Evolutionary conservation across 2,113 vertebrate species (phyloP).

Genomic region (Laticauda laticaudata): DNA sequence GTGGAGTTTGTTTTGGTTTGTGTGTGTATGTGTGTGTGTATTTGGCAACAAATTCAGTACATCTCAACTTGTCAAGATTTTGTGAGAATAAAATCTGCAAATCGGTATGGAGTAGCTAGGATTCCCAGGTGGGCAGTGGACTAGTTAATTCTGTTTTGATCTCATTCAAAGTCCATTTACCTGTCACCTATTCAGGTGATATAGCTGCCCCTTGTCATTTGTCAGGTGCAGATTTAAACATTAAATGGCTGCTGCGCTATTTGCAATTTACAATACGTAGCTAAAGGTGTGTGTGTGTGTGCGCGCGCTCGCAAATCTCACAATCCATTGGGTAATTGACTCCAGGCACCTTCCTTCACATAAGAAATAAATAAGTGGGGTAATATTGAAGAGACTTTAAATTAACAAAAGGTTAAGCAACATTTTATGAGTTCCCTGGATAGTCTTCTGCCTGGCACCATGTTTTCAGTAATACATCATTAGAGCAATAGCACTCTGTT

Average conservation of each 20-base stretch:
- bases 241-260: constrained; percentile 35
- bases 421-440: constrained; percentile 64
- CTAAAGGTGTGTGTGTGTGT: constrained; percentile 26
- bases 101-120: neutral
- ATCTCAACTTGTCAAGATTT: neutral
- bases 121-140: constrained; percentile 3
- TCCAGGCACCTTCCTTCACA: constrained; percentile 42
- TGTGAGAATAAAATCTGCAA: constrained; percentile 3
- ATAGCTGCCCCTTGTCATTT: constrained; percentile 19
- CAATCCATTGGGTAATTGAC: constrained; percentile 42
- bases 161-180: neutral
- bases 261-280: constrained; percentile 29
- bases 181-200: constrained; percentile 26
- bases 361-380: constrained; percentile 65
- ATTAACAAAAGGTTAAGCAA: constrained; percentile 72
- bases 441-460: constrained; percentile 43
- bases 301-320: constrained; percentile 18
- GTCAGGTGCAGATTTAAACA: constrained; percentile 29
- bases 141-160: neutral
- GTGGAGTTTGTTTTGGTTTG: neutral
- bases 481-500: constrained; percentile 58
- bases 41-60: neutral
- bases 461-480: constrained; percentile 63
- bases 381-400: constrained; percentile 56
- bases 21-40: too few species aligned